Evolutionary conservation across 2,888 invertebrate genomes (phyloP), one percentile per base, ranked within the genome.

Genomic region (Salpingus planirostris): DNA sequence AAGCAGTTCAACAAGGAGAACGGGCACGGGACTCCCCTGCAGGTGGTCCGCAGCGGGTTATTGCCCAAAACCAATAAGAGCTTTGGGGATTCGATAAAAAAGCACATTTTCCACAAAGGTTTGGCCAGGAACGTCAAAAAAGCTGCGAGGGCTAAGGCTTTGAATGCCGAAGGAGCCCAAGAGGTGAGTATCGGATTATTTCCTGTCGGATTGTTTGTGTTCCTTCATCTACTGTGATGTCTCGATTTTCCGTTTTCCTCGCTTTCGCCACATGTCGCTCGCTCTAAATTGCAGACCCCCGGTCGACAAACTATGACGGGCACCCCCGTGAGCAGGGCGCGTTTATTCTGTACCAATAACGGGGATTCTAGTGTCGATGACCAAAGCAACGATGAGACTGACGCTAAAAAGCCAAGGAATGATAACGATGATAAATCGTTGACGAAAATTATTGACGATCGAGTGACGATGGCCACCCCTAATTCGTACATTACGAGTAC

Each of bases 1-100:
- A 89, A 89, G 57, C 86, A 89, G 57, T 88, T 90, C 55, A 90
- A 90, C 57, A 77, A 86, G 50, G 87, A 88, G 62, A 90, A 88
- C 58, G 88, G 88, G 39, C 80, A 83, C 50, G 88, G 83, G 8
- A 85, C 84, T 1, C 82, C 85, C 3, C 67, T 80, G 49, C 80
- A 81, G 62, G 67, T 78, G 30, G 68, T 61, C 10, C 72, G 63
- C 64, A 78, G 62, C 66, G 79, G 49, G 62, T 75, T 7, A 23
- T 23, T 1, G 5, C 74, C 69, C 64, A 67, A 62, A 68, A n/a
- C n/a, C n/a, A 73, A 52, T 59, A 76, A 78, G 49, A 84, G 83
- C 45, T 70, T 88, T 41, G 82, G 87, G 0, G 85, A 87, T 54
- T 87, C 87, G 0, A 86, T 88, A 44, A 88, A 87, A 60, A 79